Evolutionary conservation across 2,113 vertebrate genomes (phyloP), one percentile per base, ranked within the genome.

Genomic region (Asarcornis scutulata): DNA sequence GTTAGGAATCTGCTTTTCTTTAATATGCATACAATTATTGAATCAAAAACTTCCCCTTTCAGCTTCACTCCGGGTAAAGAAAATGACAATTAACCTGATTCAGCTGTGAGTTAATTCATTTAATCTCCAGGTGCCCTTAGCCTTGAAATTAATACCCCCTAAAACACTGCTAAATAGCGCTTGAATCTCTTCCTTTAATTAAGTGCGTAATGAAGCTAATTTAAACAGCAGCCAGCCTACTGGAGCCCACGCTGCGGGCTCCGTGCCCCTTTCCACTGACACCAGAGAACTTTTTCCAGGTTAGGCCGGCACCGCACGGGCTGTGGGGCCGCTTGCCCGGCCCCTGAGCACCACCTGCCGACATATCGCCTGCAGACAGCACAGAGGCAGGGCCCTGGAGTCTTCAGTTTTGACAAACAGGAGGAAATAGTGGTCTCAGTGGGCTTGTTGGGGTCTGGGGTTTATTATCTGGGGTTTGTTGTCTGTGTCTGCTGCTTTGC

Each of bases 11-110:
- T 55, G 40, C 17, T 77, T 36, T 46, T 58, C 72, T 77, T 59
- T 38, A 59, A 80, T 32, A 56, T 16, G 50, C 7, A 62, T 38
- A 32, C 34, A 17, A 31, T 23, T 83, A 67, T 0, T 23, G 52
- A 71, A 92, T 31, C 20, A 46, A 94, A 94, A 17, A 8, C 52
- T 89, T 68, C 38, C 22, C 7, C 13, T 84, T 52, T 34, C 83
- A 89, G 42, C 53, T 72, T 87, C 48, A 84, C 56, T 93, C 48
- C 42, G 76, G 52, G 86, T 93, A 44, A 90, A 93, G 88, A 81
- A 97, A 94, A 89, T 79, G 7, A 94, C 90, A 96, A 92, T 95
- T 96, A 90, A 96, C 88, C 85, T 93, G 88, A 88, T 95, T 96
- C 0, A 0, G 53, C n/a, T 73, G 73, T 66, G 71, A 82, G 86